Evolutionary conservation across 53 echinoderm and acorn worm species (phyloP), one percentile per base, ranked within the genome.

Genomic region (Holothuria scabra): DNA sequence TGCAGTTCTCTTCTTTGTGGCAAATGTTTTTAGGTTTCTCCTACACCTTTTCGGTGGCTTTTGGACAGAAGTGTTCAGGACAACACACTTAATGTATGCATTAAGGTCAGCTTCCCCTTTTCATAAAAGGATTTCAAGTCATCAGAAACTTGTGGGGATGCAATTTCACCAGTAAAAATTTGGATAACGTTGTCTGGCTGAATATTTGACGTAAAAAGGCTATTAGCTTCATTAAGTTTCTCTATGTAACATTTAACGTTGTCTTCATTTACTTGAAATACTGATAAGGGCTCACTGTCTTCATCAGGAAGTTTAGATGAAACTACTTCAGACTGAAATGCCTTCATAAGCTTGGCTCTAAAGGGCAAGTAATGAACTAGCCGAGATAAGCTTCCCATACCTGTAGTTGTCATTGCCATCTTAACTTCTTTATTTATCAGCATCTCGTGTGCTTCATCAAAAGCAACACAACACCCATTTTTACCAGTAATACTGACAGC

Each of bases 361-460:
- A 24, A 75, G 5, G 76, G 76, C 3, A 75, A 55, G 24, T 49
- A 75, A 18, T 52, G 55, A 9, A 76, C 24, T 2, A 75, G 46
- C 12, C 56, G 2, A 44, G 44, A 5, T 7, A 44, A 10, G 10
- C 44, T 44, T 10, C 44, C 10, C 76, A 75, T 75, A 22, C 48
- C 76, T 23, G 76, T 21, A 23, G 52, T 52, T 14, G 80, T 84
- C n/a, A 91, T 67, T 21, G 87, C 71, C 88, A 88, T 91, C 59
- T 91, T 84, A 24, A 80, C 67, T 23, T 86, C 84, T 59, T 63
- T 88, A 52, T 91, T 92, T 9, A 92, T 89, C 11, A 86, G 9
- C 89, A 92, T 92, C 33, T 92, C 92, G 63, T 92, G 92, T 1
- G 86, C 82, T 31, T 89, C 89, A 84, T 89, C 88, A 5, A 89